Evolutionary conservation across 1,140 invertebrate genomes (phyloP).

Genomic region (Kradibia gibbosae): DNA sequence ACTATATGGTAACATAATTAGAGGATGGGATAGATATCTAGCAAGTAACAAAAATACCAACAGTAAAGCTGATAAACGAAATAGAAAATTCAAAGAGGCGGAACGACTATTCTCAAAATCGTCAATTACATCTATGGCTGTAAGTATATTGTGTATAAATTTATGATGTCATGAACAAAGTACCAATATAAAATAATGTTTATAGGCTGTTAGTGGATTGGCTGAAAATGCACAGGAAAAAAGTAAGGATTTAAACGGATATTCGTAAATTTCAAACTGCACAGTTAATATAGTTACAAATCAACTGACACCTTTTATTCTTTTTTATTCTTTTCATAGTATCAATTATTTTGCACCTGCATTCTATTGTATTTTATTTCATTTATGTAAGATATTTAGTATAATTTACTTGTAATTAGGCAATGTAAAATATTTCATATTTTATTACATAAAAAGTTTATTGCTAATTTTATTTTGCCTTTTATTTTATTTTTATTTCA

Average conservation of each 20-base stretch:
- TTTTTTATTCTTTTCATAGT: conserved; percentile 49
- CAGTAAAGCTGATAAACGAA: conserved; percentile 95
- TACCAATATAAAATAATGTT: conserved; percentile 32
- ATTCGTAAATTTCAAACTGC: conserved; percentile 56
- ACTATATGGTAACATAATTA: conserved; percentile 97
- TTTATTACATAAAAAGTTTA: conserved; percentile 41
- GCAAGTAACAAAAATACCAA: conserved; percentile 94
- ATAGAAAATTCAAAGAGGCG: conserved; percentile 97
- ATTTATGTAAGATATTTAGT: conserved; percentile 31
- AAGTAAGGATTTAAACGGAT: conserved; percentile 76
- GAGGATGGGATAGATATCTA: conserved; percentile 98
- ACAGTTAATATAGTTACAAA: conserved; percentile 42
- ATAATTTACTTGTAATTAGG: conserved; percentile 30
- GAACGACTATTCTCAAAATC: conserved; percentile 98
- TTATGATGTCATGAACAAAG: neutral
- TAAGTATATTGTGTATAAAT: conserved; percentile 73
- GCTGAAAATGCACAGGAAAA: conserved; percentile 81
- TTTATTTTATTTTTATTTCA: conserved; percentile 32
- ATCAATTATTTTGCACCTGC: conserved; percentile 48
- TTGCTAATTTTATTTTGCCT: conserved; percentile 32
- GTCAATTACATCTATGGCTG: conserved; percentile 97
- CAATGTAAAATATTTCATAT: conserved; percentile 34
- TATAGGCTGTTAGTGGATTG: conserved; percentile 86
- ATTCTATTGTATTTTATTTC: conserved; percentile 47
- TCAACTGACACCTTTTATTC: conserved; percentile 41